Base-by-base conservation (phyloP, 1,140 invertebrate genomes). In the Euwallacea similis region DNA sequence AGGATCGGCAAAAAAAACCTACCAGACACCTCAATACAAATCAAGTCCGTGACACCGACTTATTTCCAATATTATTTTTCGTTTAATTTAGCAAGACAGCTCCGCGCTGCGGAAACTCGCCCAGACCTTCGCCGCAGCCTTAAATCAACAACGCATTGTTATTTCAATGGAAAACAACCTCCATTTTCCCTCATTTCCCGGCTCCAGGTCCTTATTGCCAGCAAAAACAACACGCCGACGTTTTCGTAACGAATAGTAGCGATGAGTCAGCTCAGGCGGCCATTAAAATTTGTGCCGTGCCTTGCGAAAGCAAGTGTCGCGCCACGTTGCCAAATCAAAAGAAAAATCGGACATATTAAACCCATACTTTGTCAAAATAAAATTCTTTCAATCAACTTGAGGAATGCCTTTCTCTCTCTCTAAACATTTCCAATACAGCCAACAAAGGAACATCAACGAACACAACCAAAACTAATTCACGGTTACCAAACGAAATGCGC, bases 241-340 rank as follows among this genome's bases (percentile, higher is more conserved):
- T 71, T 71, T 71, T 71, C 61, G 50, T 42, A 42, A 60, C 69
- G 43, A 9, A n/a, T 66, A 66, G 63, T 71, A 58, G 16, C 55
- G 69, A 71, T 71, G 69, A 71, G 69, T 71, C 69, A 71, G 69
- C 69, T 71, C 65, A 65, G 69, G 62, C 62, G 63, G 62, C 69
- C 62, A 66, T 71, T 66, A 66, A 70, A 47, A 53, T 65, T 71
- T 61, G 62, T 66, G 69, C 69, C 69, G 62, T 66, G 63, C 62
- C 69, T 71, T 66, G 69, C 69, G 63, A 71, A 71, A 71, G 69
- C 69, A 71, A 71, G 69, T 71, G 69, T 54, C 61, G 41, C 33
- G 63, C 68, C 15, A 43, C 53, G 69, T 71, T 71, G 69, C 69
- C 69, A 42, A 16, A 21, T 33, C 21, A 33, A 33, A 4, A 33